Base-by-base conservation (phyloP, 2,797 vertebrate genomes). In the Brachyalestes nurse region DNA sequence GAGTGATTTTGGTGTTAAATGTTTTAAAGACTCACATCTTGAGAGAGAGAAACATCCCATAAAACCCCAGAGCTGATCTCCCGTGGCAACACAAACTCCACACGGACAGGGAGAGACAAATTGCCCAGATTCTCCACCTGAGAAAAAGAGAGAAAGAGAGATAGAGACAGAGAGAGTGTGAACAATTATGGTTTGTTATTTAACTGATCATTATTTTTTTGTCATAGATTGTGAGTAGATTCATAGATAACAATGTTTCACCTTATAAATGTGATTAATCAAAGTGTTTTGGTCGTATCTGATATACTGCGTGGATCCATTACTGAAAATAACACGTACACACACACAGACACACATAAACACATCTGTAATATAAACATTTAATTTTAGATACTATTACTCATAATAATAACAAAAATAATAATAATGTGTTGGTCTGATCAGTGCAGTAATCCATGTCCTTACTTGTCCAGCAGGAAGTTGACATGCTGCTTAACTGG, bases 41-140 rank as follows among this genome's bases (percentile, higher is more conserved):
- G 45, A 66, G 55, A 34, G 51, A 79, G 28, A 75, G 77, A 69
- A 62, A 85, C 80, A 64, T 74, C 77, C 86, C 81, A 85, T 53
- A 45, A 69, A 25, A 85, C 76, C 47, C 80, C 83, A 74, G 66
- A 85, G 3, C n/a, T 23, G 75, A 78, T 75, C 58, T 87, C 61
- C 34, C 79, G 77, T 6, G 84, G 87, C 66, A 88, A 17, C 65
- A 86, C 55, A 82, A 88, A 88, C 17, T 19, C 17, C 21, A 84
- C 73, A 53, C 42, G 82, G 12, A 86, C 77, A 19, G 84, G 78
- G 4, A 83, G 38, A 16, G 75, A 61, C 12, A 58, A 34, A 12
- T 84, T 14, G 14, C 87, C 86, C 25, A 38, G 25, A 76, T 87
- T 87, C 65, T 75, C 69, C 77, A 88, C 71, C 87, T 88, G 25